These are phyloP conservation scores for Trissolcus japonicus DNA, from an alignment of 2,888 invertebrate genomes.

Conservation along the genomic window DNA sequence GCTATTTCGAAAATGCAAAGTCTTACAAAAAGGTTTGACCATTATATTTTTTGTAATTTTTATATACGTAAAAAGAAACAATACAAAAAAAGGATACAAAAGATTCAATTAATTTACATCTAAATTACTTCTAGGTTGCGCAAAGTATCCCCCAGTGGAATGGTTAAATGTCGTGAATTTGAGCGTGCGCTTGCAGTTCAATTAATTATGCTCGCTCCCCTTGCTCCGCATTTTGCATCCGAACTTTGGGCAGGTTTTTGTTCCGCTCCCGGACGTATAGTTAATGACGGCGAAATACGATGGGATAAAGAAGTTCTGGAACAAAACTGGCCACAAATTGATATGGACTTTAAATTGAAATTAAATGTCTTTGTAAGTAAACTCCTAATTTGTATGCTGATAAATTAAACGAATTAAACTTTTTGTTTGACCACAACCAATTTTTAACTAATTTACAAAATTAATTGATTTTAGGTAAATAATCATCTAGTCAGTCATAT, in stretches of 20 bases:
- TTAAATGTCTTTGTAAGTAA: conserved; percentile 80
- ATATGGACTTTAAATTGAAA: conserved; percentile 82
- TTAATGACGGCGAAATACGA: conserved; percentile 77
- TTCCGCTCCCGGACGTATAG: conserved; percentile 79
- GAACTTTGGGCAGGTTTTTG: conserved; percentile 92
- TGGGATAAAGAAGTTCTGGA: conserved; percentile 85
- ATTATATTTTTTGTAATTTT: not conserved
- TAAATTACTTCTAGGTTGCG: conserved; percentile 61
- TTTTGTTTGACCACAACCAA: no score
- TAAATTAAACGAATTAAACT: no score
- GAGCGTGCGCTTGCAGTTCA: conserved; percentile 87
- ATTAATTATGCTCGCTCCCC: conserved; percentile 90
- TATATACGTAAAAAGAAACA: not conserved
- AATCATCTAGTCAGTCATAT: conserved; percentile 5
- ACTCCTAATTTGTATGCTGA: no score
- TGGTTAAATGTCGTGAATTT: conserved; percentile 83
- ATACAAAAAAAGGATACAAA: not conserved
- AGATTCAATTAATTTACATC: not conserved
- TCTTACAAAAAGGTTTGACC: conserved; percentile 84
- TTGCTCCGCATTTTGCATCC: conserved; percentile 93
- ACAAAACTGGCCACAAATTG: conserved; percentile 88
- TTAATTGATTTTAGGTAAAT: conserved; percentile 35
- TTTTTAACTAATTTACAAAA: not conserved
- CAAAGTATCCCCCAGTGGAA: conserved; percentile 80
- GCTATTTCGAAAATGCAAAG: conserved; percentile 92